Conservation (phyloP, 2,888 invertebrate genomes). For the Parelbella ahira region DNA sequence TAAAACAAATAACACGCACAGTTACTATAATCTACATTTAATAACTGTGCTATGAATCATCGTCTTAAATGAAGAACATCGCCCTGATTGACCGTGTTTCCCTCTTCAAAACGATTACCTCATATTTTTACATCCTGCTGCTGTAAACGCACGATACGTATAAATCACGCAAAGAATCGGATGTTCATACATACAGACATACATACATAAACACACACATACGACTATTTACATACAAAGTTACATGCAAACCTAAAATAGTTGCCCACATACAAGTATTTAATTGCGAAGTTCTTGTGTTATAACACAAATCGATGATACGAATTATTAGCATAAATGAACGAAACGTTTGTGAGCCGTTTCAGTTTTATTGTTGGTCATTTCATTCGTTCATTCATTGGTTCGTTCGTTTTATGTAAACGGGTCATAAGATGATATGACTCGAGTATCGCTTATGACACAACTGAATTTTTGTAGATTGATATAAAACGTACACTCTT, state of each 20-base stretch:
- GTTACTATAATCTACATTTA: too few species aligned
- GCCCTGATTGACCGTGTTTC: conserved; percentile 9
- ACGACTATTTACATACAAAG: too few species aligned
- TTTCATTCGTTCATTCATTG: too few species aligned
- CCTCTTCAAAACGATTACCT: conserved; percentile 15
- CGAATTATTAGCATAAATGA: conserved; percentile 1
- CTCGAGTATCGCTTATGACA: too few species aligned
- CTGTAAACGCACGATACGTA: conserved; percentile 5
- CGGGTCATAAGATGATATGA: too few species aligned
- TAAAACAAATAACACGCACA: too few species aligned
- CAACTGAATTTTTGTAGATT: too few species aligned
- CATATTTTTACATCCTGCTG: conserved; percentile 21
- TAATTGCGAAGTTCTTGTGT: conserved; percentile 5
- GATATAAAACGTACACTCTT: too few species aligned
- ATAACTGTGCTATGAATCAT: conserved; percentile 15
- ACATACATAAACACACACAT: too few species aligned
- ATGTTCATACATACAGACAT: too few species aligned
- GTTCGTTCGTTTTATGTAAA: too few species aligned
- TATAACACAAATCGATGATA: conserved; percentile 6
- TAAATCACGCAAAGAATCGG: conserved; percentile 15
- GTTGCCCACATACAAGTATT: background rate
- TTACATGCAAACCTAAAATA: too few species aligned
- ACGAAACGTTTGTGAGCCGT: conserved; percentile 1
- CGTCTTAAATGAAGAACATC: conserved; percentile 1
- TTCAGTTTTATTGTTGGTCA: background rate